phyloP scores from a whole-genome alignment of 2,113 vertebrate genomes.

The Ceratotherium simum region DNA sequence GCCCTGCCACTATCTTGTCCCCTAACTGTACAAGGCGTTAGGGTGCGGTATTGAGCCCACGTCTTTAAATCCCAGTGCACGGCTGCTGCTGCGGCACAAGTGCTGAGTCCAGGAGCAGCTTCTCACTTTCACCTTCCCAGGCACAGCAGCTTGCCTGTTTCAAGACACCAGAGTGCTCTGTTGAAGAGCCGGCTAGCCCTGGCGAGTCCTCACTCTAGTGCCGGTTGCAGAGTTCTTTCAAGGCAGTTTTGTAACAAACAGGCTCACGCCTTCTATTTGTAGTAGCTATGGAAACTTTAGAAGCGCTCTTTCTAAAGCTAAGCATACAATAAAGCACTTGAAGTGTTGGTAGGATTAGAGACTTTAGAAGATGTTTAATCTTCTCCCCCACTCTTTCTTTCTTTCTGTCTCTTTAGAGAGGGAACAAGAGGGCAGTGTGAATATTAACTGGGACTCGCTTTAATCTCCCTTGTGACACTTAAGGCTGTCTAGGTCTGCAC shows the following conservation, averaged over 20 bases:
- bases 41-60: not conserved
- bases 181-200: fast-evolving
- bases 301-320: constrained; percentile 87
- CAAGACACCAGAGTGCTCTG: not conserved
- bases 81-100: not conserved
- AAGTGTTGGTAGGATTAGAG: constrained; percentile 92
- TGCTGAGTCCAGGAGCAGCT: fast-evolving
- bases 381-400: constrained; percentile 87
- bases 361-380: constrained; percentile 92
- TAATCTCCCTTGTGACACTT: constrained; percentile 89
- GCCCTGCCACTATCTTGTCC: not conserved
- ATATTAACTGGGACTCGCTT: constrained; percentile 88
- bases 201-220: not conserved
- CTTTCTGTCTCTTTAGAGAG: constrained; percentile 84
- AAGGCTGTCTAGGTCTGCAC: constrained; percentile 82
- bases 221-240: constrained; percentile 68
- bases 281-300: constrained; percentile 90
- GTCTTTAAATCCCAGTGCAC: fast-evolving
- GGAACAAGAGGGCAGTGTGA: constrained; percentile 90
- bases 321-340: constrained; percentile 89
- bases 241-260: constrained; percentile 65
- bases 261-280: constrained; percentile 84
- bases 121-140: too few relatives aligned
- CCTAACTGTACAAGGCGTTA: fast-evolving
- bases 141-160: not conserved